A percentile compares a stretch with the other conserved stretches of the same genome.
Conservation (phyloP, 2,113 vertebrate species). For the Malurus cyaneus region DNA sequence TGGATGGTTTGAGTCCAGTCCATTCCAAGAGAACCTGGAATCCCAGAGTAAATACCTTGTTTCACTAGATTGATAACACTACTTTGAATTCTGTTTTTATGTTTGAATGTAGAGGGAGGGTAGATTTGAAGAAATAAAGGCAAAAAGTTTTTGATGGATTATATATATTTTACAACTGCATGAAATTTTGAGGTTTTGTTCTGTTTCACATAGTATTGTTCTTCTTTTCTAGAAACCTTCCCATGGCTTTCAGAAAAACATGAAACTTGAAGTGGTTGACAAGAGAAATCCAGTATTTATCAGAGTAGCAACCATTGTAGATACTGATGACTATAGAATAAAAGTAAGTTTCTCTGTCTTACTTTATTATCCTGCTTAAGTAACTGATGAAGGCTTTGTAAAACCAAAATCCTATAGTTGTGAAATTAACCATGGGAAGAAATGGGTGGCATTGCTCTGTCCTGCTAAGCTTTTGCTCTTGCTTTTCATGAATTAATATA, state of each 20-base stretch:
- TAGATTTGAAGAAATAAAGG: background rate
- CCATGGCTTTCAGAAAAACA: slow-evolving; percentile 84
- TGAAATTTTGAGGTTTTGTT: background rate
- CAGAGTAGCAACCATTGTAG: slow-evolving; percentile 81
- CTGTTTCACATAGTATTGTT: background rate
- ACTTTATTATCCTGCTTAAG: background rate
- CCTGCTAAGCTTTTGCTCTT: background rate
- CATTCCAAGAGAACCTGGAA: background rate
- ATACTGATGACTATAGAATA: slow-evolving; percentile 83
- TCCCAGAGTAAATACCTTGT: background rate
- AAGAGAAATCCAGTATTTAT: slow-evolving; percentile 84
- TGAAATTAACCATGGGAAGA: background rate
- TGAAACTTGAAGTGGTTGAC: slow-evolving; percentile 85
- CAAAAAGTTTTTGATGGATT: background rate
- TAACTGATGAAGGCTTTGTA: background rate
- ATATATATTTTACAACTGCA: background rate
- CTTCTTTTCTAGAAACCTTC: slow-evolving; percentile 76
- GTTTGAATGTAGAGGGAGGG: background rate
- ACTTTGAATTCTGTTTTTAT: background rate
- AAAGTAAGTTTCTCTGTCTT: slow-evolving; percentile 72
- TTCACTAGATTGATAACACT: background rate
- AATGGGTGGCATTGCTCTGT: background rate
- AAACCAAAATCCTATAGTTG: background rate
- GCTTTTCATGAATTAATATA: background rate
- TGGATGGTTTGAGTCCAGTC: background rate